Evolutionary conservation across 2,113 vertebrate genomes (phyloP).

Genomic region (Prunella fulvescens): DNA sequence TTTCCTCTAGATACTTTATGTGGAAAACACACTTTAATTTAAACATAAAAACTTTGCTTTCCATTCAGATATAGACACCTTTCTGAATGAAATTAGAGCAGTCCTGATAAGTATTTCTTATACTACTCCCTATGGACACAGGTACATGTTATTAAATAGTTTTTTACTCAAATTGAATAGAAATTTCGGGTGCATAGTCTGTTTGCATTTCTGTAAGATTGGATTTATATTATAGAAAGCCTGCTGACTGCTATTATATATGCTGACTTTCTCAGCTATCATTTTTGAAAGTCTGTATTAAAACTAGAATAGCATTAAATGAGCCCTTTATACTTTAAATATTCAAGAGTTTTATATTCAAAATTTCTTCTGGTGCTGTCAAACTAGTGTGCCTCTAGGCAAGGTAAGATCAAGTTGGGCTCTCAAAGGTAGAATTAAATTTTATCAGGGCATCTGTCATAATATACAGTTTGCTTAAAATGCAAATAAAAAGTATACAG

Average conservation of each 20-base stretch:
- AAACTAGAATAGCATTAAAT: conserved; percentile 71
- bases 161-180: conserved; percentile 34
- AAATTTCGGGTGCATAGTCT: conserved; percentile 48
- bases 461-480: conserved; percentile 77
- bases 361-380: conserved; percentile 75
- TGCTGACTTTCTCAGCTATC: conserved; percentile 26
- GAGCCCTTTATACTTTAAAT: conserved; percentile 77
- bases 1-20: not conserved
- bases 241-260: conserved; percentile 38
- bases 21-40: not conserved
- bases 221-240: conserved; percentile 56
- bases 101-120: not conserved
- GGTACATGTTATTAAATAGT: not conserved
- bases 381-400: conserved; percentile 75
- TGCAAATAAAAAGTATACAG: conserved; percentile 74
- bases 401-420: conserved; percentile 78
- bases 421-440: conserved; percentile 81
- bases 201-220: conserved; percentile 49
- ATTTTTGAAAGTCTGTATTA: conserved; percentile 65
- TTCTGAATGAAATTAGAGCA: not conserved
- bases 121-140: not conserved
- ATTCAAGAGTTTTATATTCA: conserved; percentile 78
- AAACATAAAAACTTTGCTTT: not conserved
- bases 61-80: not conserved
- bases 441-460: conserved; percentile 78